Conservation (phyloP, 2,888 invertebrate species). For the Morinoia aosen region DNA sequence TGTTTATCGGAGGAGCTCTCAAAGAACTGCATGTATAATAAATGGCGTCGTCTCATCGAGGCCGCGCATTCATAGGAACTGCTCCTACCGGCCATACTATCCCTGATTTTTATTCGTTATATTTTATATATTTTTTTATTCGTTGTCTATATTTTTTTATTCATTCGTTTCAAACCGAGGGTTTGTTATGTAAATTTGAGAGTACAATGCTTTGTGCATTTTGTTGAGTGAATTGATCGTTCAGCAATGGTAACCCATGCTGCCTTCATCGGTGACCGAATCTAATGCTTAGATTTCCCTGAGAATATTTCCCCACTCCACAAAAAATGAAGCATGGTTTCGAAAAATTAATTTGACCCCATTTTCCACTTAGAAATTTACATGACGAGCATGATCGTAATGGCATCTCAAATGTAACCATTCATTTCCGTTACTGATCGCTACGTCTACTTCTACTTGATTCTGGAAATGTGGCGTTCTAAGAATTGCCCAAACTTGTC, state of each 20-base stretch:
- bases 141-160: too few species aligned
- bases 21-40: background rate
- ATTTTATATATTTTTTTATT: too few species aligned
- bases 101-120: background rate
- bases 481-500: background rate
- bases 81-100: background rate
- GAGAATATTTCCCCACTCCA: background rate
- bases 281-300: background rate
- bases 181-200: background rate
- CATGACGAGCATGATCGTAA: background rate
- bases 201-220: background rate
- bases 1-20: background rate
- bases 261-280: background rate
- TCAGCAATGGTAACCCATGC: background rate
- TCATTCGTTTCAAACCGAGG: too few species aligned
- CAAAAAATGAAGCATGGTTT: background rate
- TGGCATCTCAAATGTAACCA: background rate
- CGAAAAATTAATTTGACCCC: background rate
- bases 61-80: background rate
- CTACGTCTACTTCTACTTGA: background rate
- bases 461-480: background rate
- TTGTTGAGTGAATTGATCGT: background rate
- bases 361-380: background rate
- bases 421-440: background rate
- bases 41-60: background rate